Evolutionary conservation across 92 coral and sea anemone species (phyloP).

Genomic region (Zoanthus sociatus): DNA sequence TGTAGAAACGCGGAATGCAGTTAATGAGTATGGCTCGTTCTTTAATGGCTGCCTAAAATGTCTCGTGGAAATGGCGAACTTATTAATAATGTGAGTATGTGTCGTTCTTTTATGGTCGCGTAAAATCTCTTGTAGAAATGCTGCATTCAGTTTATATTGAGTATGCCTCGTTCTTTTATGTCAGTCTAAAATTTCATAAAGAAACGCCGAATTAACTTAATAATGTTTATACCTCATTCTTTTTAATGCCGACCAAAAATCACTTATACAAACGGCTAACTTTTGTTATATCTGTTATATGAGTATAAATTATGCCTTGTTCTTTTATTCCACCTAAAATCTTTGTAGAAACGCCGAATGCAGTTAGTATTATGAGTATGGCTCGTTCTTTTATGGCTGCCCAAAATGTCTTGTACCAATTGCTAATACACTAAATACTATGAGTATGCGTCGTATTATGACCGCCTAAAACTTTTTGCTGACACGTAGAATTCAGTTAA

Average conservation of each 20-base stretch:
- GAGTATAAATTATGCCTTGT: neutral
- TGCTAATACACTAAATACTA: neutral
- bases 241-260: constrained; percentile 17
- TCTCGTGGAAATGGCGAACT: no score
- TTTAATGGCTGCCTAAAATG: no score
- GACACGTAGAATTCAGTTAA: constrained; percentile 5
- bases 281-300: neutral
- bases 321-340: constrained; percentile 16
- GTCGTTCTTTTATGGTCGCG: no score
- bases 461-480: neutral
- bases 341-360: constrained; percentile 19
- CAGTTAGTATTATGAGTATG: neutral
- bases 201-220: neutral
- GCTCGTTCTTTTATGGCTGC: neutral
- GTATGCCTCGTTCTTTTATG: constrained; percentile 15
- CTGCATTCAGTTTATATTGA: neutral
- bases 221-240: constrained; percentile 24
- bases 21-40: neutral
- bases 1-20: neutral
- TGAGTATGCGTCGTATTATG: neutral
- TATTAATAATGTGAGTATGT: no score
- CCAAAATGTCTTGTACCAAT: neutral
- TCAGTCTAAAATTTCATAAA: neutral
- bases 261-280: constrained; percentile 10
- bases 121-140: neutral